These are phyloP conservation scores for Todiramphus chloris DNA, from an alignment of 2,113 vertebrate species.

Conservation along the genomic window DNA sequence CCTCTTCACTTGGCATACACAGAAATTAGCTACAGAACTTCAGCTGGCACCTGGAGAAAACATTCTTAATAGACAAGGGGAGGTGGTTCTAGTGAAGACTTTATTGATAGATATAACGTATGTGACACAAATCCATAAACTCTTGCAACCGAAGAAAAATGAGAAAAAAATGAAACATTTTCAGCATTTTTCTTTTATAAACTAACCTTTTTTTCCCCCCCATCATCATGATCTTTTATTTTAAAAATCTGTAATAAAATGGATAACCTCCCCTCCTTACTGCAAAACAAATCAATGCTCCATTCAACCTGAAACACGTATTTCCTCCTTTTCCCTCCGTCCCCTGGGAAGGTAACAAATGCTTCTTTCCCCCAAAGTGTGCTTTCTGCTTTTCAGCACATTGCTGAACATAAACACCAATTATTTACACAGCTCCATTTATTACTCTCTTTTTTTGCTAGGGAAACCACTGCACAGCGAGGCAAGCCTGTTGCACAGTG, in stretches of 20 bases:
- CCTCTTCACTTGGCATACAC: background rate
- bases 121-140: background rate
- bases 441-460: background rate
- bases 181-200: background rate
- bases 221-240: background rate
- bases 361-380: background rate
- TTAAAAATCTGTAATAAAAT: background rate
- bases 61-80: background rate
- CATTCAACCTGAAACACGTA: constrained; percentile 24
- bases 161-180: background rate
- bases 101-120: background rate
- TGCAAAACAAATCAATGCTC: constrained; percentile 33
- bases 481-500: background rate
- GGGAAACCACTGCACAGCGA: background rate
- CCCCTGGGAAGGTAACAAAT: constrained; percentile 3
- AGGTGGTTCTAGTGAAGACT: background rate
- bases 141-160: background rate
- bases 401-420: background rate
- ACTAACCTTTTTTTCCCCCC: background rate
- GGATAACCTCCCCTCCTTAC: background rate
- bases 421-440: background rate
- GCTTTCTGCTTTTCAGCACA: constrained; percentile 5
- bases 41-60: background rate
- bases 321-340: constrained; percentile 7
- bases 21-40: background rate